Percentiles rank a stretch among this genome's conserved stretches.
These are phyloP conservation scores for Listrodromus nycthemerus DNA, from an alignment of 2,888 invertebrate species.

Conservation along the genomic window DNA sequence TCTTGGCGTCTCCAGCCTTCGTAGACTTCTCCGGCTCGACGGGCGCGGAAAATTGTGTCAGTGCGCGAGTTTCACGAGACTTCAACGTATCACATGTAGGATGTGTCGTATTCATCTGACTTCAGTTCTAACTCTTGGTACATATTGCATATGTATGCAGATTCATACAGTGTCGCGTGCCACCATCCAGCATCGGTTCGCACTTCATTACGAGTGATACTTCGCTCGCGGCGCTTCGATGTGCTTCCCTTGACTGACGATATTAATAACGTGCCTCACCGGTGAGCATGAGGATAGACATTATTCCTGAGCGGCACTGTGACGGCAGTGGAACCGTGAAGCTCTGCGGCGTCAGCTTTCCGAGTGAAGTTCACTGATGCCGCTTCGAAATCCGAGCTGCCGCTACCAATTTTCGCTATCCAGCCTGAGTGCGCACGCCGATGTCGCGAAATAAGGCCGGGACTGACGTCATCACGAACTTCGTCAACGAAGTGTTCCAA, in stretches of 20 bases:
- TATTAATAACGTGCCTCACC: conserved; percentile 73
- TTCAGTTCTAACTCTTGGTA: conserved; percentile 47
- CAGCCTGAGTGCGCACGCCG: not conserved
- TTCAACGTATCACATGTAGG: conserved; percentile 22
- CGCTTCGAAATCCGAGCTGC: conserved; percentile 23
- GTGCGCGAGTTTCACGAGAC: conserved; percentile 22
- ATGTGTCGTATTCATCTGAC: conserved; percentile 30
- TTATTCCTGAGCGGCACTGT: conserved; percentile 31
- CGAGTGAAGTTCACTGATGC: conserved; percentile 4
- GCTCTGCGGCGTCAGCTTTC: not conserved
- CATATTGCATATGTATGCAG: conserved; percentile 7
- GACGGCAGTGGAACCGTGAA: not conserved
- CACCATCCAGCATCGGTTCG: not conserved
- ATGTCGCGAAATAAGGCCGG: not conserved
- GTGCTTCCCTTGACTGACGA: conserved; percentile 60
- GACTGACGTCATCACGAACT: conserved; percentile 11
- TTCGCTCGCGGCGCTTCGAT: conserved; percentile 54
- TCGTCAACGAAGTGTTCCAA: not conserved
- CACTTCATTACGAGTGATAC: not conserved
- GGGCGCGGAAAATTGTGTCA: conserved; percentile 34
- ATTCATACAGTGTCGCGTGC: not conserved
- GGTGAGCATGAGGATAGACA: conserved; percentile 26
- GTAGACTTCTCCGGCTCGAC: conserved; percentile 35
- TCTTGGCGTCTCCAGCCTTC: conserved; percentile 75
- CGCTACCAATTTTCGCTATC: conserved; percentile 26